phyloP scores from a whole-genome alignment of 2,888 invertebrate genomes.

The Eurytoma californica region DNA sequence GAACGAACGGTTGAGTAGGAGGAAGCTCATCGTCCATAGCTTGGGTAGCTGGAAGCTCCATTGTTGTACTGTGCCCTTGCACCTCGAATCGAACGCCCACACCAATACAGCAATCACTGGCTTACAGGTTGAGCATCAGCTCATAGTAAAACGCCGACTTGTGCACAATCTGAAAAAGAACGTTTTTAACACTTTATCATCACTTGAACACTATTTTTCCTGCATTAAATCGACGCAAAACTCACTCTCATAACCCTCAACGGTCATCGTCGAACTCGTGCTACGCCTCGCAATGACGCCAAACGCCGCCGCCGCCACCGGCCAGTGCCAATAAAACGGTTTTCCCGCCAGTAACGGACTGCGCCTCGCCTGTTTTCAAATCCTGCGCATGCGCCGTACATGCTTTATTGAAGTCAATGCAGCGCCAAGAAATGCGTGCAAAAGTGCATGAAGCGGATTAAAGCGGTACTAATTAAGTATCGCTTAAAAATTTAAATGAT shows the following conservation, averaged over 20 bases:
- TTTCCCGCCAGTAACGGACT: background rate
- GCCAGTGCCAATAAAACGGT: background rate
- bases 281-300: background rate
- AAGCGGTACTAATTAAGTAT: too few relatives aligned
- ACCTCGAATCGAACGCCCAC: background rate
- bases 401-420: too few relatives aligned
- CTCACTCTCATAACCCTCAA: too few relatives aligned
- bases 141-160: background rate
- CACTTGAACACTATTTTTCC: too few relatives aligned
- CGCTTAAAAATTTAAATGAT: too few relatives aligned
- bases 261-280: background rate
- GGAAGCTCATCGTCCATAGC: constrained; percentile 44
- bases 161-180: background rate
- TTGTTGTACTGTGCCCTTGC: constrained; percentile 5
- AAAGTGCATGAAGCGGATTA: too few relatives aligned
- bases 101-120: background rate
- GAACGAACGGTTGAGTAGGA: constrained; percentile 13
- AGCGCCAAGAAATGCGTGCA: too few relatives aligned
- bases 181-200: background rate
- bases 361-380: background rate
- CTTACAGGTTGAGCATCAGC: too few relatives aligned
- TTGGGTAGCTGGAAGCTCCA: constrained; percentile 55
- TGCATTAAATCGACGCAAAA: too few relatives aligned
- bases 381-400: background rate
- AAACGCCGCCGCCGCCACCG: background rate